Evolutionary conservation across 2,113 vertebrate genomes (phyloP), one percentile per base, ranked within the genome.

Genomic region (Carassius carassius): DNA sequence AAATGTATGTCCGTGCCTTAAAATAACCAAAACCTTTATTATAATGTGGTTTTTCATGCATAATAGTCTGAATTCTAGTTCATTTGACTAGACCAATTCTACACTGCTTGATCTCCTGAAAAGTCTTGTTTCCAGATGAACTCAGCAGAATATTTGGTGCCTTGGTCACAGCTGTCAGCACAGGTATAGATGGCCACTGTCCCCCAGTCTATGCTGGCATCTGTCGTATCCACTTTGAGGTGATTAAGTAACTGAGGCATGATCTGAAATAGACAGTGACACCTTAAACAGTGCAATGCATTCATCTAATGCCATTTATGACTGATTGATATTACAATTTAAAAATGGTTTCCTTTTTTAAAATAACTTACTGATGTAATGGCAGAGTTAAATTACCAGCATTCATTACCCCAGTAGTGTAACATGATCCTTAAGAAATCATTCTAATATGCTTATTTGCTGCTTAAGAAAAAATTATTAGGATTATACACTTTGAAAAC

Each of bases 101-200:
- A 88, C 25, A 78, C 37, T 9, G 74, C 47, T 81, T 88, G 87
- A 11, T 90, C 91, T 86, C 4, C 69, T 75, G 90, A 78, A 73
- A 98, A 89, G 90, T 99, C 97, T 78, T 99, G 98, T 85, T 98
- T 98, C 98, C 98, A 99, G 51, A 99, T 91, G 89, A 98, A 97
- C 84, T 99, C 98, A 0, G 94, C 89, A 21, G 86, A 87, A 86
- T 99, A 99, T 54, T 92, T 76, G 0, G 82, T 87, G 23, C 86
- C 95, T 56, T 90, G 85, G 6, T 93, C 85, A 4, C 98, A 99
- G 94, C 91, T 99, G 32, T 91, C 90, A 2, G 95, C 93, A 81
- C 98, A 99, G 0, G 96, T 97, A 89, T 96, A 99, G 84, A 98
- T 51, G 0, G 90, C 94, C 85, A 99, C 89, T 0, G 95, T 95